Percentiles rank a stretch among this genome's conserved stretches.
Evolutionary conservation across 2,797 vertebrate species (phyloP).

Genomic region (Linurgus olivaceus): DNA sequence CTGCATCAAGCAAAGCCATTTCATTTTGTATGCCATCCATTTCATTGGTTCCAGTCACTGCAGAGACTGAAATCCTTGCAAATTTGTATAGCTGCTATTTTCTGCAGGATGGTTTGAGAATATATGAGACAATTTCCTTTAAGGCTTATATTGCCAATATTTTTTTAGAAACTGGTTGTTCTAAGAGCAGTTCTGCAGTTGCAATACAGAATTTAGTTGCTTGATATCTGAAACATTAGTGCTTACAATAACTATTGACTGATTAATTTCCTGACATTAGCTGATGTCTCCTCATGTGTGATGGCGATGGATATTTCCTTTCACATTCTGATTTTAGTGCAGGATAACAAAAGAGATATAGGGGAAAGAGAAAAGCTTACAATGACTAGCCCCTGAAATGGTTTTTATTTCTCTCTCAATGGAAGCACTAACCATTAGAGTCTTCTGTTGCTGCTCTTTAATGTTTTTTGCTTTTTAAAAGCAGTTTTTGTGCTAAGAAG

Average conservation of each 20-base stretch:
- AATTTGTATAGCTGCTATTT: conserved; percentile 17
- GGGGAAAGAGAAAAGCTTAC: not conserved
- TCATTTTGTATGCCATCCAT: not conserved
- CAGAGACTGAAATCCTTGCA: not conserved
- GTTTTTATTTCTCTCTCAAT: not conserved
- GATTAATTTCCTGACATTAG: not conserved
- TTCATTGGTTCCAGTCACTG: not conserved
- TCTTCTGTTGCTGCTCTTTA: not conserved
- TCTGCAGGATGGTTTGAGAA: not conserved
- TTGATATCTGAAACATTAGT: not conserved
- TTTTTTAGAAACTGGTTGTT: not conserved
- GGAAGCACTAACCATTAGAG: not conserved
- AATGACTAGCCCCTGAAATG: not conserved
- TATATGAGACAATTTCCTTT: not conserved
- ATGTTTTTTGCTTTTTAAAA: not conserved
- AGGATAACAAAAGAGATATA: not conserved
- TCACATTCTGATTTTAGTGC: not conserved
- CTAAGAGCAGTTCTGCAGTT: not conserved
- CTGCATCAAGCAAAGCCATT: not conserved
- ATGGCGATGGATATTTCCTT: not conserved
- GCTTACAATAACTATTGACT: not conserved
- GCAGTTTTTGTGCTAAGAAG: not conserved
- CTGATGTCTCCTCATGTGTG: not conserved
- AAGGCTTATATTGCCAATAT: not conserved
- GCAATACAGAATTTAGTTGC: not conserved